Percentiles rank a stretch among this genome's conserved stretches.
phyloP scores from a whole-genome alignment of 2,888 invertebrate genomes.

The Cordylochernes scorpioides region DNA sequence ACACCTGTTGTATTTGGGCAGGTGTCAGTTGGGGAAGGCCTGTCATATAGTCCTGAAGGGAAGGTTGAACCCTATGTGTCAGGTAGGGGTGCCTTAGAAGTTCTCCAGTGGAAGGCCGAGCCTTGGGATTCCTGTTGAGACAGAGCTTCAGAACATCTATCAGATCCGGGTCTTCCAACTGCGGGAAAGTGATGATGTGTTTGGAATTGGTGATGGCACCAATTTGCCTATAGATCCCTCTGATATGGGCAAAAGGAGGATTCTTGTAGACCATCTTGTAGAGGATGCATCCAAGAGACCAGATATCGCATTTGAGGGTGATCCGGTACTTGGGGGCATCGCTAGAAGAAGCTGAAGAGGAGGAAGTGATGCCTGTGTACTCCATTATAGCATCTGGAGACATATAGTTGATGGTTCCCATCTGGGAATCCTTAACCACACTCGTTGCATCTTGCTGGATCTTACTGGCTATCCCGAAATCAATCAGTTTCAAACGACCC shows the following conservation, averaged over 20 bases:
- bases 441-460: slow-evolving; percentile 66
- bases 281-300: slow-evolving; percentile 89
- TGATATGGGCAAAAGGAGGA: slow-evolving; percentile 67
- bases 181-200: slow-evolving; percentile 43
- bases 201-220: slow-evolving; percentile 46
- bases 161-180: slow-evolving; percentile 26
- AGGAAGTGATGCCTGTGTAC: slow-evolving; percentile 3
- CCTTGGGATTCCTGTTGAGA: slow-evolving; percentile 40
- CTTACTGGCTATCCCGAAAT: slow-evolving; percentile 81
- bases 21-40: too few species aligned
- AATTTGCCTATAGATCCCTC: slow-evolving; percentile 40
- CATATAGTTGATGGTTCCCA: slow-evolving; percentile 82
- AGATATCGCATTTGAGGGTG: slow-evolving; percentile 73
- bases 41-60: too few species aligned
- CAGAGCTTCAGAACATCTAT: slow-evolving; percentile 36
- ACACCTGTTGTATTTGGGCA: too few species aligned
- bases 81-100: slow-evolving; percentile 29
- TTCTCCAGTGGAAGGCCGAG: slow-evolving; percentile 43
- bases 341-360: slow-evolving; percentile 22
- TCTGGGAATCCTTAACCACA: slow-evolving; percentile 40
- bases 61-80: too few species aligned
- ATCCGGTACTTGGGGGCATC: slow-evolving; percentile 40
- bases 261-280: slow-evolving; percentile 67
- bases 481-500: slow-evolving; percentile 68
- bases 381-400: slow-evolving; percentile 58